These are phyloP conservation scores for Caranx ignobilis DNA, from an alignment of 2,113 vertebrate genomes.

Conservation along the genomic window DNA sequence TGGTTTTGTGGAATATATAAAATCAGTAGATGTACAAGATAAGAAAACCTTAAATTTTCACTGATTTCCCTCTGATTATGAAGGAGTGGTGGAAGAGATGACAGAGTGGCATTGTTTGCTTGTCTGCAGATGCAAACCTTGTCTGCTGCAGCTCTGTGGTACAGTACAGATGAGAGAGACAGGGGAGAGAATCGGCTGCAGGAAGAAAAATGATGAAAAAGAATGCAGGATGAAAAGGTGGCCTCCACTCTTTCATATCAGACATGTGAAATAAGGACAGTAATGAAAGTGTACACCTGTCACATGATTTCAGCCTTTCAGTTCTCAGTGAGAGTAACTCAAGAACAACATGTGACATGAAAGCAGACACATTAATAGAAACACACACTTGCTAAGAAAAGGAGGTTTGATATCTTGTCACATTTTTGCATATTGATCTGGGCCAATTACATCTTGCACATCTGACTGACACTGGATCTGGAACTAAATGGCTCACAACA, in stretches of 20 bases:
- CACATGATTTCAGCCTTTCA: constrained; percentile 37
- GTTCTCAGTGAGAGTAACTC: constrained; percentile 1
- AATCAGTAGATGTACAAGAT: not conserved
- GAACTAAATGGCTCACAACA: not conserved
- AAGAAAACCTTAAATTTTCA: not conserved
- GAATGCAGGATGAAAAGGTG: constrained; percentile 54
- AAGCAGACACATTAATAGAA: not conserved
- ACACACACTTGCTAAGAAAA: not conserved
- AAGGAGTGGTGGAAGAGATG: not conserved
- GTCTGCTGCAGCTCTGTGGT: constrained; percentile 35
- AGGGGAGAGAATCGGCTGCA: constrained; percentile 18
- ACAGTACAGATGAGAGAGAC: constrained; percentile 54
- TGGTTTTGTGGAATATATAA: too few species aligned
- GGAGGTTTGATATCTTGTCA: constrained; percentile 11
- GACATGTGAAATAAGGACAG: constrained; percentile 31
- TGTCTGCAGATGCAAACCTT: constrained; percentile 45
- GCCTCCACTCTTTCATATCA: constrained; percentile 30
- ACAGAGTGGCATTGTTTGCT: constrained; percentile 38
- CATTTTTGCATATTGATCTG: not conserved
- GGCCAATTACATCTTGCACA: constrained; percentile 7
- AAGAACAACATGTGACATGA: not conserved
- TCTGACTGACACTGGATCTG: constrained; percentile 4
- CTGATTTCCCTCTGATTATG: not conserved
- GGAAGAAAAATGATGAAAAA: constrained; percentile 57
- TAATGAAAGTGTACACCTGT: constrained; percentile 45